Evolutionary conservation across 2,797 vertebrate genomes (phyloP).

Genomic region (Aplochiton taeniatus): DNA sequence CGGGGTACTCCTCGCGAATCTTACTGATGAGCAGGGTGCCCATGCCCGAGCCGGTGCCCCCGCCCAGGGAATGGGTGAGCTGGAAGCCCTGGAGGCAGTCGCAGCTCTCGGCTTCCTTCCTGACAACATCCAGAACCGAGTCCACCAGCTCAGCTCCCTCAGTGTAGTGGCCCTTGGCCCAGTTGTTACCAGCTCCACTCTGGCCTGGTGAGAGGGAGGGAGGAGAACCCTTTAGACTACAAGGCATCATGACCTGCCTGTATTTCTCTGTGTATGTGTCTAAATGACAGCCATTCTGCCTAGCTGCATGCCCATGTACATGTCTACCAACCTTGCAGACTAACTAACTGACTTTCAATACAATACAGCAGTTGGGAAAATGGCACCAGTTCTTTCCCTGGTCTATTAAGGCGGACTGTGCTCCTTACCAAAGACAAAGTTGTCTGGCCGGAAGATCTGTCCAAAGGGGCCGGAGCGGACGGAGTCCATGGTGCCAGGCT

Average conservation of each 20-base stretch:
- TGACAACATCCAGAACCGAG: slow-evolving; percentile 91
- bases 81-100: slow-evolving; percentile 96
- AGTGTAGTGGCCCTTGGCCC: slow-evolving; percentile 95
- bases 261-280: too few relatives aligned
- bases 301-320: too few relatives aligned
- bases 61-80: slow-evolving; percentile 90
- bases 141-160: slow-evolving; percentile 91
- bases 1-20: slow-evolving; percentile 91
- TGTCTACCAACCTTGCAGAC: too few relatives aligned
- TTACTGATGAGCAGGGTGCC: slow-evolving; percentile 94
- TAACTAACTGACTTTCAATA: too few relatives aligned
- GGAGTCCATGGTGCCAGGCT: slow-evolving; percentile 95
- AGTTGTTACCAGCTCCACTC: slow-evolving; percentile 94
- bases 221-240: too few relatives aligned
- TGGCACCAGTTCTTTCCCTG: too few relatives aligned
- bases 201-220: slow-evolving; percentile 76
- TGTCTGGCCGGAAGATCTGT: slow-evolving; percentile 93
- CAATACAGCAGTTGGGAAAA: too few relatives aligned
- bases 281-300: too few relatives aligned
- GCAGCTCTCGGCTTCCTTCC: slow-evolving; percentile 93
- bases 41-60: slow-evolving; percentile 92
- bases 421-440: slow-evolving; percentile 91
- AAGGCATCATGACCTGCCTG: too few relatives aligned
- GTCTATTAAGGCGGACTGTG: slow-evolving; percentile 18
- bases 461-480: slow-evolving; percentile 93